Evolutionary conservation across 2,888 invertebrate genomes (phyloP), one percentile per base, ranked within the genome.

Genomic region (Eupithecia centaureata): DNA sequence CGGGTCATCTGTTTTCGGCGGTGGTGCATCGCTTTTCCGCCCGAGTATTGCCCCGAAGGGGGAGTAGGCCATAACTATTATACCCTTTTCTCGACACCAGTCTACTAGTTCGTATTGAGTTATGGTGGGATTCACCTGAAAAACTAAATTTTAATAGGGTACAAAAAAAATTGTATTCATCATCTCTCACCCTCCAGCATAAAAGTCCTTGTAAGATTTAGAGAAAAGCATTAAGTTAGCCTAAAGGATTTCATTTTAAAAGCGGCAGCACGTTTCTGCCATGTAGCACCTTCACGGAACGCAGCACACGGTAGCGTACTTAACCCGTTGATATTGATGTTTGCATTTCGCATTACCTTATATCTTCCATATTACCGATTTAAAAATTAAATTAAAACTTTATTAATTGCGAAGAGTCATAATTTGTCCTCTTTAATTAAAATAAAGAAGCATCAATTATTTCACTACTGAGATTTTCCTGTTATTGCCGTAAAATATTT

Each of bases 21-120:
- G 86, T 0, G 90, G 91, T 0, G 88, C 90, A 13, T 87, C 84
- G 4, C 73, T 70, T 71, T 89, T 89, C 5, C 91, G 84, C 1
- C 89, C 90, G 0, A 92, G 83, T 58, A 91, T 82, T 0, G 80
- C 86, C 0, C 96, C 97, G 61, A 97, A 93, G 0, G 97, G 97
- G 73, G 95, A 95, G 83, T 96, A 97, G 0, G 93, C 97, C 84
- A 94, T 96, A 73, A 98, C 85, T 8, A 94, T 89, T 30, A 98
- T 95, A 10, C 91, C 94, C 52, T 94, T 94, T n/a, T 94, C 87
- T 52, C 94, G 94, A 82, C 97, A 96, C 85, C 95, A 97, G 32
- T 95, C 90, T 5, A 95, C 94, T 68, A 97, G 82, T 78, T 95
- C 95, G 61, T 94, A 94, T 81, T 97, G 96, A 73, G 95, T 95